Base-by-base conservation (phyloP, 1,140 invertebrate species). In the Pogonus chalceus region DNA sequence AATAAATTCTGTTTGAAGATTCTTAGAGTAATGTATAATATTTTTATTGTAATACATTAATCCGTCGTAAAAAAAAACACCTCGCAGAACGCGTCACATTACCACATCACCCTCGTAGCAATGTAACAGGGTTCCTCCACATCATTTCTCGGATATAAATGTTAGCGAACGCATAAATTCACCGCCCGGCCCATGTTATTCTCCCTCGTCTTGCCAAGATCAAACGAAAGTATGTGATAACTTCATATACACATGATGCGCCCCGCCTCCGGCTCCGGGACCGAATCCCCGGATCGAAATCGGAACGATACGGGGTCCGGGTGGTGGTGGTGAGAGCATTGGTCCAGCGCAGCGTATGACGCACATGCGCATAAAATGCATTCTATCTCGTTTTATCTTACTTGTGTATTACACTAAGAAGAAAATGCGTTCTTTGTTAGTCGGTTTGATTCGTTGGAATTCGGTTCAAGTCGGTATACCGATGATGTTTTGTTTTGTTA, bases 201-300 rank as follows among this genome's bases (percentile, higher is more conserved):
- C 18, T 43, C 37, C 37, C 37, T 43, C 37, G 37, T 43, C 37
- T 43, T 43, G 3, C 7, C 9, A 18, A 43, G 37, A 43, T 43
- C 37, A 43, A 43, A 43, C 37, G 37, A 43, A 43, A 43, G 37
- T 43, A 43, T 43, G 37, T 43, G 37, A 43, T 43, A 43, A 43
- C 37, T 43, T 43, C 37, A 43, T 43, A 43, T 43, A 43, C 37
- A 43, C 37, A 43, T 43, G 37, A 7, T 43, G 7, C 37, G 37
- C 37, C 37, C 37, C 37, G 37, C 37, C 37, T 18, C 37, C 18
- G 37, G 37, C 37, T 43, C 37, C 37, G 37, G 37, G 9, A 16
- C 4, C 3, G 37, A 12, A 43, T 4, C 18, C 37, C 37, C 37
- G 37, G 37, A 43, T 43, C 37, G 37, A 43, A 43, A 16, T 43